Base-by-base conservation (phyloP, 1,140 invertebrate genomes). In the Hypsibius dujardini region DNA sequence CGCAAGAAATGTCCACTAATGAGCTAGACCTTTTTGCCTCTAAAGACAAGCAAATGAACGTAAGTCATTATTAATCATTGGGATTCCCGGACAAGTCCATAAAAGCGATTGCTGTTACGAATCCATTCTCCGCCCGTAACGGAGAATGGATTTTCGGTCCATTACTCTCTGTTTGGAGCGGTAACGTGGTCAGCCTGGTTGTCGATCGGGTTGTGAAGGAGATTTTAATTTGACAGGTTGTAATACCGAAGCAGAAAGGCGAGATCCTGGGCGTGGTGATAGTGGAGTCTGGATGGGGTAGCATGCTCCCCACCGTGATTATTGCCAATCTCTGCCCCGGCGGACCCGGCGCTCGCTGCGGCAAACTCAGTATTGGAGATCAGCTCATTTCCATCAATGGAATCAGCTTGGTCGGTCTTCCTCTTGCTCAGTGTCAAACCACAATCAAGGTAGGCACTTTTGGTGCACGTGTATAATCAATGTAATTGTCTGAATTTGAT, bases 311-410 rank as follows among this genome's bases (percentile, higher is more conserved):
- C 46, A 99, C 96, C 1, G 95, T 98, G 40, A 93, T 97, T 1
- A 92, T 99, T 76, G 96, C 95, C 47, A 98, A 98, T 80, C 84
- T 99, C 75, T 90, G 90, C 73, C 93, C 94, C 12, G 87, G 87
- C 2, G 94, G 95, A 2, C 93, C 96, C 1, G 94, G 95, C n/a
- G 92, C 92, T 1, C 83, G 95, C 70, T 98, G 94, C 80, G 95
- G 94, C 59, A 91, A 95, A 77, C 85, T 99, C 47, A 98, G 98
- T 81, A 98, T 99, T 79, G 96, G 96, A 47, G 95, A 99, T 84
- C 95, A 99, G 84, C 95, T 99, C 79, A 98, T 99, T 77, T 94
- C 94, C 71, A 96, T 99, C 74, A 98, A 99, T 82, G 95, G 95
- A 40, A 88, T 98, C 56, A 95, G 92, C 77, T 83, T 99, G 62